Conservation (phyloP, 2,797 vertebrate species). For the Cyclopterus lumpus region DNA sequence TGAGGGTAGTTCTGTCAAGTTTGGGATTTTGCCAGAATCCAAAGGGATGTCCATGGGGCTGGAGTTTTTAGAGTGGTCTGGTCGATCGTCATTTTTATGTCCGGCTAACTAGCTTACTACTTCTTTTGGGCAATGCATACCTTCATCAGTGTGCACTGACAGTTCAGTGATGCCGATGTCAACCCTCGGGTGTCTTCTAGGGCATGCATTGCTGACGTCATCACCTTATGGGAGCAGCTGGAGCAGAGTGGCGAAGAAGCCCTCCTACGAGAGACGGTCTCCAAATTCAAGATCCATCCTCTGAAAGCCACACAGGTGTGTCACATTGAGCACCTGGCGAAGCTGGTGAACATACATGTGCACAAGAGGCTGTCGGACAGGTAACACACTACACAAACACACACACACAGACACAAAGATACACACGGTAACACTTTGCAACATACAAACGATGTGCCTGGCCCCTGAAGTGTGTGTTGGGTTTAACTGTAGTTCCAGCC, state of each 20-base stretch:
- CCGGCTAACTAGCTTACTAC: background rate
- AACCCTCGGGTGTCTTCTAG: conserved; percentile 74
- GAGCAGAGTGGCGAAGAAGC: conserved; percentile 73
- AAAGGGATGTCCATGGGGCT: background rate
- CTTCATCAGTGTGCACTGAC: background rate
- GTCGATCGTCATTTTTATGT: background rate
- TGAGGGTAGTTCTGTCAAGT: background rate
- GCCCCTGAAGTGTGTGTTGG: background rate
- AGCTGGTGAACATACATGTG: conserved; percentile 86
- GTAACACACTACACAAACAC: conserved; percentile 62
- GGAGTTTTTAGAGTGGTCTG: background rate
- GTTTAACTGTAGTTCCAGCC: conserved; percentile 52
- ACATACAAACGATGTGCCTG: background rate
- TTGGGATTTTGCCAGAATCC: background rate
- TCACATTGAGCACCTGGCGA: conserved; percentile 87
- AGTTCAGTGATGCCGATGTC: background rate
- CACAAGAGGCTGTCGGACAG: conserved; percentile 77
- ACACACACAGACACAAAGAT: no score
- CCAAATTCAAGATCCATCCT: conserved; percentile 90
- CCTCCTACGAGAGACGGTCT: conserved; percentile 79
- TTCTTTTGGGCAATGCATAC: background rate
- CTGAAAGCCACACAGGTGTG: conserved; percentile 88
- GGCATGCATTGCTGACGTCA: conserved; percentile 87
- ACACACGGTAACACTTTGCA: background rate
- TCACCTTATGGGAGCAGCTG: conserved; percentile 89